Evolutionary conservation across 2,113 vertebrate species (phyloP).

Genomic region (Cyrtonyx montezumae): DNA sequence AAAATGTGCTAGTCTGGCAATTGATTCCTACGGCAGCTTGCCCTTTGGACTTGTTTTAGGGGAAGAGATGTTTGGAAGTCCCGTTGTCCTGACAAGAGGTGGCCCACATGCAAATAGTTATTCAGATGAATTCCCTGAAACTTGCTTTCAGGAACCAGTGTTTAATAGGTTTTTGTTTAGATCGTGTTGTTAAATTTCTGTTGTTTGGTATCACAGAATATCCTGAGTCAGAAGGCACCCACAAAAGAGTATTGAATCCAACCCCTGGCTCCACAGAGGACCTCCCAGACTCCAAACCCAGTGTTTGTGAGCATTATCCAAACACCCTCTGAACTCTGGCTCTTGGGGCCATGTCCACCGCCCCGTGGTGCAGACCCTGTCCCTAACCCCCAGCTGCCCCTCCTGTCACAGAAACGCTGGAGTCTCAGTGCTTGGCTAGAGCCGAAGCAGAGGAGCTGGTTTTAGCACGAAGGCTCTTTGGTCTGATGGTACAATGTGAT

Average conservation of each 20-base stretch:
- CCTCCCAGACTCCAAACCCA: too few relatives aligned
- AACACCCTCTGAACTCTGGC: too few relatives aligned
- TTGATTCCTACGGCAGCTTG: not conserved
- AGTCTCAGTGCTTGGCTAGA: not conserved
- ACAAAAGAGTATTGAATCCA: too few relatives aligned
- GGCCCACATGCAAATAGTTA: constrained; percentile 5
- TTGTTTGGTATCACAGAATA: not conserved
- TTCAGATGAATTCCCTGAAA: not conserved
- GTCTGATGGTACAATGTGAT: not conserved
- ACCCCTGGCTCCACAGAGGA: too few relatives aligned
- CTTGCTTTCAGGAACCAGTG: constrained; percentile 3
- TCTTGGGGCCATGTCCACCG: too few relatives aligned
- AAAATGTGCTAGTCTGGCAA: not conserved
- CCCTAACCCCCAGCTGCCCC: too few relatives aligned
- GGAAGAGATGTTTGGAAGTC: not conserved
- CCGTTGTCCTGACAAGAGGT: constrained; percentile 5
- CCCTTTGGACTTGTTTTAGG: not conserved
- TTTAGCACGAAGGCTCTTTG: not conserved
- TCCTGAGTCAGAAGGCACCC: too few relatives aligned
- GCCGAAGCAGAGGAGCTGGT: not conserved
- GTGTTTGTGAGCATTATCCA: too few relatives aligned
- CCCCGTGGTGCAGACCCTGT: too few relatives aligned
- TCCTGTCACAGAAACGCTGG: not conserved
- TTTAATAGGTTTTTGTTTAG: not conserved
- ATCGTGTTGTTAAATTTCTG: constrained; percentile 8